Evolutionary conservation across 2,888 invertebrate genomes (phyloP), one percentile per base, ranked within the genome.

Genomic region (Spodoptera picta): DNA sequence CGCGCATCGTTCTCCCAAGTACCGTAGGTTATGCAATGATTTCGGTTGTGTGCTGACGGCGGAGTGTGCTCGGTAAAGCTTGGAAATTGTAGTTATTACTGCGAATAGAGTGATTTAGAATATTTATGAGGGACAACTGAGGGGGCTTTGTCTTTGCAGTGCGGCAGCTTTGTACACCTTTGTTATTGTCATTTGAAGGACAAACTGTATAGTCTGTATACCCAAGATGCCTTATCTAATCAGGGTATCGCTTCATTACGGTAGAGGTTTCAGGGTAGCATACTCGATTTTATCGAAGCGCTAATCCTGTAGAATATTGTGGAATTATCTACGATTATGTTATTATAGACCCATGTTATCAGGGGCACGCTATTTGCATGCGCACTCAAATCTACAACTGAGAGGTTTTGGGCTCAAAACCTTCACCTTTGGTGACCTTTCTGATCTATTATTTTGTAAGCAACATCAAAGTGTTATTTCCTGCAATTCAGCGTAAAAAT

Each of bases 31-130:
- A 42, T 43, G 45, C 45, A 46, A 46, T 19, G 46, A 44, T 53
- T 53, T 47, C 52, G 53, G 24, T 43, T 50, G 31, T 36, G 19
- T 19, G n/a, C 59, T 46, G 36, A 42, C 14, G 44, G 7, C 7
- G 36, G 12, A 42, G 44, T 51, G 31, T 42, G 4, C 41, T 54
- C 14, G 9, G 47, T 12, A 7, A 27, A 14, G 14, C 43, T 9
- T 43, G 14, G 23, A 9, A 47, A 50, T 50, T 43, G 14, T 68
- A 46, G 43, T 46, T 36, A 44, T 53, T 14, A 14, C 45, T 43
- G 24, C 10, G 48, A 56, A 53, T 60, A 12, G 19, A 44, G 19
- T 52, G 31, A 60, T 36, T 65, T 46, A 44, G 43, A 52, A 60
- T 55, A 48, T 46, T 53, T 46, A 46, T 43, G 45, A 49, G 56